Base-by-base conservation (phyloP, 2,888 invertebrate species). In the Harpalus rubripes region DNA sequence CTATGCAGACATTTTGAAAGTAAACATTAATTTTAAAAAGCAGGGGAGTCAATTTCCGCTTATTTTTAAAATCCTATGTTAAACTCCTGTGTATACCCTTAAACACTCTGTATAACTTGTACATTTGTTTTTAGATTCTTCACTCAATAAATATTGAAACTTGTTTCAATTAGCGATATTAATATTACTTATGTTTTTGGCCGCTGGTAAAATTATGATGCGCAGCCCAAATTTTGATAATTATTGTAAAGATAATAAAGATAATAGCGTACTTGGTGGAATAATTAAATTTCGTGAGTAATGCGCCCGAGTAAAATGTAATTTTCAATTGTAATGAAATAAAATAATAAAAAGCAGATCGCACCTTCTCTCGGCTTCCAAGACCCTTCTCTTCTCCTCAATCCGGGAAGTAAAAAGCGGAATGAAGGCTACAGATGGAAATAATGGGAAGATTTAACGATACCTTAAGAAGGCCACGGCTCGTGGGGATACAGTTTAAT, bases 381-480 rank as follows among this genome's bases (percentile, higher is more conserved):
- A 59, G 63, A 10, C 39, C 72, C n/a, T 52, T 52, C 76, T 1
- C 7, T 12, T 7, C 72, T 15, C 41, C 32, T 32, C 41, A 26
- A 41, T 74, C 72, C 72, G 7, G 16, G 88, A 89, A 89, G 89
- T 89, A 90, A 90, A 89, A 90, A 90, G 88, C 89, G 89, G 86
- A 86, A 87, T 87, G 89, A 90, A 90, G 87, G 90, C 90, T 90
- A 88, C 91, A 91, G 91, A 91, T 91, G 91, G 90, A 90, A 90
- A 90, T 91, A 91, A 91, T 91, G 91, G 91, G 90, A 90, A 88
- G 89, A 89, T 90, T 91, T 91, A 91, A 91, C 90, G 91, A 89
- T 89, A 89, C 89, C 89, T 89, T 89, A 87, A 86, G 87, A 86
- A 86, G 87, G 88, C 88, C 88, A 74, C 32, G 39, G 61, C 16